Evolutionary conservation across 2,797 vertebrate species (phyloP).

Genomic region (Borostomias antarcticus): DNA sequence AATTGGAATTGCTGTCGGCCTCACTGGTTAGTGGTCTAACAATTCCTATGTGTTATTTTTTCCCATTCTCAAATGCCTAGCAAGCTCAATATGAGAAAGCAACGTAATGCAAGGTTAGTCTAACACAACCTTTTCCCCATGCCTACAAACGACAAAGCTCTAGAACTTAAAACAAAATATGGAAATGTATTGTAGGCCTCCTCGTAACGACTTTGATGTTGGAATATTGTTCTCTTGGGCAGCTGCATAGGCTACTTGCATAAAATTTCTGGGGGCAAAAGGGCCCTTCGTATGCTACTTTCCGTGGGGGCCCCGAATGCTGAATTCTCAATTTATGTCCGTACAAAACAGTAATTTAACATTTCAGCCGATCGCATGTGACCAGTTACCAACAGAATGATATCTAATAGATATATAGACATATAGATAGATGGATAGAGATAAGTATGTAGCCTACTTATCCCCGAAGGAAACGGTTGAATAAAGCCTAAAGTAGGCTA

Average conservation of each 20-base stretch:
- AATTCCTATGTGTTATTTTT: too few relatives aligned
- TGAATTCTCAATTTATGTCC: neutral
- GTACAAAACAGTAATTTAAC: neutral
- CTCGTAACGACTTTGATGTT: neutral
- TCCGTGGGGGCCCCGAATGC: neutral
- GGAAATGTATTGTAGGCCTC: neutral
- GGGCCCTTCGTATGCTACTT: neutral
- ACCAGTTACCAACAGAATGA: neutral
- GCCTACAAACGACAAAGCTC: neutral
- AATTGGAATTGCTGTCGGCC: neutral
- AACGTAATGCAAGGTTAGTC: neutral
- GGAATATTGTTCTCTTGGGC: neutral
- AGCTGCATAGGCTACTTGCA: neutral
- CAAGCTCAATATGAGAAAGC: too few relatives aligned
- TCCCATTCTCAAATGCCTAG: too few relatives aligned
- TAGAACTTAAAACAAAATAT: neutral
- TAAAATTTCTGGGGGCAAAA: neutral
- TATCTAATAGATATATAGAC: neutral
- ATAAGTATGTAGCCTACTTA: too few relatives aligned
- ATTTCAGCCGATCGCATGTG: neutral
- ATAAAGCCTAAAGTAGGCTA: too few relatives aligned
- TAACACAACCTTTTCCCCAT: neutral
- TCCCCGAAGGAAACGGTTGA: too few relatives aligned
- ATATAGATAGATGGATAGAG: too few relatives aligned
- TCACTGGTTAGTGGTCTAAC: neutral